Evolutionary conservation across 2,888 invertebrate genomes (phyloP), one percentile per base, ranked within the genome.

Genomic region (Gnatocerus cornutus): DNA sequence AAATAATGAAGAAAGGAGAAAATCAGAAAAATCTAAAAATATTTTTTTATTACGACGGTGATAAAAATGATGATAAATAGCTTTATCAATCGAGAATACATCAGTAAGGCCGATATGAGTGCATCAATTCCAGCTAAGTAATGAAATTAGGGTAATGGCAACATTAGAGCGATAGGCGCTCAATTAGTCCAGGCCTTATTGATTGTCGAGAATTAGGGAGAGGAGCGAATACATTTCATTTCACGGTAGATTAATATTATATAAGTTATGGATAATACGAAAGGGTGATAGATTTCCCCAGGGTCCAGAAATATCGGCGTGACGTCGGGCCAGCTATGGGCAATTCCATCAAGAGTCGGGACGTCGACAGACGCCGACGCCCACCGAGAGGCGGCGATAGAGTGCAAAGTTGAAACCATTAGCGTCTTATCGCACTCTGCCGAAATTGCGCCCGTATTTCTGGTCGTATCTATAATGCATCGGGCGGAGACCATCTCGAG

Each of bases 361-460:
- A 63, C 71, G 74, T 65, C 73, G 73, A 73, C 73, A 65, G 69
- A 65, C 69, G 74, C 77, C 76, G 76, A 76, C 77, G 77, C 76
- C 70, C 69, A 62, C 78, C 76, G 78, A 76, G 72, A 50, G 59
- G 53, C 68, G 74, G 82, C 85, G 86, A 87, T 87, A 86, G 87
- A 87, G 87, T 87, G 87, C 85, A 87, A 87, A 87, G 87, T 87
- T 87, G 87, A 86, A 86, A 83, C 86, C 87, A 87, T 87, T 87
- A 87, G 83, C 86, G 86, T 86, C 86, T 87, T 87, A 87, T 87
- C 87, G 86, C 82, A 80, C 82, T 80, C 78, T 79, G 78, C 78
- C 81, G 81, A 81, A 86, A 86, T 86, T 85, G 85, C 85, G 81
- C 81, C 85, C 85, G 85, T 86, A 87, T 86, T 86, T 87, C 84